These are phyloP conservation scores for Caenorhabditis parvicauda DNA, from an alignment of 2,888 invertebrate genomes.

Conservation along the genomic window DNA sequence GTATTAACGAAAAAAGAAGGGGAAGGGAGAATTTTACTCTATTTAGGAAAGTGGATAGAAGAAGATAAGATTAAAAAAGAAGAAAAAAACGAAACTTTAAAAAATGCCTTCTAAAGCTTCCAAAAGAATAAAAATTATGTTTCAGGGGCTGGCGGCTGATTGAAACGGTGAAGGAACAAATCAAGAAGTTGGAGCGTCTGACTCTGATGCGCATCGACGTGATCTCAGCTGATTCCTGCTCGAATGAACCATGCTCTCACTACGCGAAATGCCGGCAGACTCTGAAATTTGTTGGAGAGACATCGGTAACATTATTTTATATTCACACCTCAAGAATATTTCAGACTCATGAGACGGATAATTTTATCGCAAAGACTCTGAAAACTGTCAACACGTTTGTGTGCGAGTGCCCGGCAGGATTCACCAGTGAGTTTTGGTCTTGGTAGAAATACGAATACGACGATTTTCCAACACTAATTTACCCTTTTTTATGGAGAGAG, in stretches of 20 bases:
- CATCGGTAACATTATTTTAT: constrained; percentile 11
- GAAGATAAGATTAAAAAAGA: no score
- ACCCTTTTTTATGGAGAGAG: no score
- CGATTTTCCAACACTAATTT: neutral
- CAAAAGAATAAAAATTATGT: no score
- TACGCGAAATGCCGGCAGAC: constrained; percentile 55
- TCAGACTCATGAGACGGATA: constrained; percentile 54
- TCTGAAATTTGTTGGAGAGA: constrained; percentile 49
- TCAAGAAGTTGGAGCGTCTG: constrained; percentile 33
- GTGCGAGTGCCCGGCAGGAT: constrained; percentile 60
- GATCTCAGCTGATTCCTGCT: constrained; percentile 48
- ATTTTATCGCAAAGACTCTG: constrained; percentile 52
- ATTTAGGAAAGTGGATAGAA: no score
- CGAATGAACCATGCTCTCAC: constrained; percentile 58
- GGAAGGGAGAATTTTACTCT: no score
- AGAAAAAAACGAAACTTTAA: no score
- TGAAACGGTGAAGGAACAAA: constrained; percentile 36
- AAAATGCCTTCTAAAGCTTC: no score
- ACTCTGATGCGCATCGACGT: constrained; percentile 41
- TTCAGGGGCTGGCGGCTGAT: constrained; percentile 49
- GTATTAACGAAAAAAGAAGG: no score
- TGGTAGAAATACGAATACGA: neutral
- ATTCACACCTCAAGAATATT: neutral
- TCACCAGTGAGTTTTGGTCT: constrained; percentile 47
- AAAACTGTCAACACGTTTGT: constrained; percentile 52